Conservation (phyloP, 2,797 vertebrate genomes). For the Cuculus canorus region DNA sequence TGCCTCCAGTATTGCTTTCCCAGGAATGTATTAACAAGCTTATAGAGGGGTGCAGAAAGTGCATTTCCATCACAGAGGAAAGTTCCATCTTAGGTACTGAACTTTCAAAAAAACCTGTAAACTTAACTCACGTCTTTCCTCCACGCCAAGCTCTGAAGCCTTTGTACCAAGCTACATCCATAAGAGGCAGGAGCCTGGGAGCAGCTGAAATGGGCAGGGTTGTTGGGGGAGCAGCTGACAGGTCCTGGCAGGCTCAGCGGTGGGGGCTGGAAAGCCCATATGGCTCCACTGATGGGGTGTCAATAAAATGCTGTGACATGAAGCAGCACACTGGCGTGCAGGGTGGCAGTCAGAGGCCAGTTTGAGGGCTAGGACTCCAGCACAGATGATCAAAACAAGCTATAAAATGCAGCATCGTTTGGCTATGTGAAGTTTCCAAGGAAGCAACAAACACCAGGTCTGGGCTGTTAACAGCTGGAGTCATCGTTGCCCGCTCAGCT, state of each 20-base stretch:
- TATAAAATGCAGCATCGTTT: background rate
- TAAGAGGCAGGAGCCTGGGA: background rate
- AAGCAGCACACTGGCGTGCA: background rate
- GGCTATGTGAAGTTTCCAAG: background rate
- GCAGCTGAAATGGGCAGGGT: background rate
- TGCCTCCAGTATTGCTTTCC: background rate
- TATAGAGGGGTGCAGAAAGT: background rate
- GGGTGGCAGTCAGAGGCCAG: background rate
- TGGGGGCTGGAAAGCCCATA: rapidly evolving
- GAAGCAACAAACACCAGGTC: background rate
- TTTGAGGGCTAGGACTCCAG: background rate
- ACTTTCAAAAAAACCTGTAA: background rate
- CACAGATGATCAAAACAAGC: background rate
- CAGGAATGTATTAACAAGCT: background rate
- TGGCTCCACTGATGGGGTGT: background rate
- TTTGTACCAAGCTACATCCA: background rate
- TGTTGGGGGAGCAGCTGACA: background rate
- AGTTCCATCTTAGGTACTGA: background rate
- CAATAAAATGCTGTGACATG: background rate
- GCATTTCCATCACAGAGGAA: background rate
- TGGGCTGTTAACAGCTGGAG: background rate
- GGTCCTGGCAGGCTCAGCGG: background rate
- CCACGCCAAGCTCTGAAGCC: background rate
- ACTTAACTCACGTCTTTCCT: background rate
- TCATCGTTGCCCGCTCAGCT: background rate